Evolutionary conservation across 1,140 invertebrate genomes (phyloP).

Genomic region (Augochlora pura): DNA sequence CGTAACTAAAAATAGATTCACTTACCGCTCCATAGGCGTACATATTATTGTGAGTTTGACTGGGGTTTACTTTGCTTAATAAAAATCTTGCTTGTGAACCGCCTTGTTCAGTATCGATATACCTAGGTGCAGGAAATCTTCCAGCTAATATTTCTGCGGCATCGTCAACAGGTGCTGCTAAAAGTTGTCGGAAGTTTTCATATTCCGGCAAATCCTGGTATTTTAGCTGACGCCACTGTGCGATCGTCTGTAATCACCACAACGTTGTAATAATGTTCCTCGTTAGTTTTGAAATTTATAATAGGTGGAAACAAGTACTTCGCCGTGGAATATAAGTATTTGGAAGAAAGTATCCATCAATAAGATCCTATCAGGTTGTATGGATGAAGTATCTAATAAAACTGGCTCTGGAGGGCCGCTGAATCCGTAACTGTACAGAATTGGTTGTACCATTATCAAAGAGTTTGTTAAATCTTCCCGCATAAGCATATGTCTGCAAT

Average conservation of each 20-base stretch:
- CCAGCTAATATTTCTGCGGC: conserved; percentile 97
- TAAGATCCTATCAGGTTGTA: conserved; percentile 97
- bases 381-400: conserved; percentile 97
- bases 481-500: conserved; percentile 95
- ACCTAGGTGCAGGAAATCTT: conserved; percentile 98
- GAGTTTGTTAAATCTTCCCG: conserved; percentile 98
- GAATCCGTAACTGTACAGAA: conserved; percentile 99
- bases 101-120: conserved; percentile 99
- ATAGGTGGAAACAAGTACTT: conserved; percentile 82
- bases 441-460: conserved; percentile 99
- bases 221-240: conserved; percentile 95
- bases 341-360: conserved; percentile 99
- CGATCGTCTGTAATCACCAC: conserved; percentile 89
- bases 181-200: conserved; percentile 97
- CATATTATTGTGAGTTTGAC: conserved; percentile 99
- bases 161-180: conserved; percentile 98
- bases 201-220: conserved; percentile 99
- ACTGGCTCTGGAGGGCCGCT: conserved; percentile 98
- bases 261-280: background rate
- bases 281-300: background rate
- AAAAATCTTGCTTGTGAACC: conserved; percentile 99
- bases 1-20: conserved; percentile 64
- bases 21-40: conserved; percentile 95
- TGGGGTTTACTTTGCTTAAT: conserved; percentile 99
- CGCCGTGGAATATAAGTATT: conserved; percentile 99